A percentile compares a stretch with the other conserved stretches of the same genome.
Conservation (phyloP, 2,797 vertebrate genomes). For the Tarsius wallacei region DNA sequence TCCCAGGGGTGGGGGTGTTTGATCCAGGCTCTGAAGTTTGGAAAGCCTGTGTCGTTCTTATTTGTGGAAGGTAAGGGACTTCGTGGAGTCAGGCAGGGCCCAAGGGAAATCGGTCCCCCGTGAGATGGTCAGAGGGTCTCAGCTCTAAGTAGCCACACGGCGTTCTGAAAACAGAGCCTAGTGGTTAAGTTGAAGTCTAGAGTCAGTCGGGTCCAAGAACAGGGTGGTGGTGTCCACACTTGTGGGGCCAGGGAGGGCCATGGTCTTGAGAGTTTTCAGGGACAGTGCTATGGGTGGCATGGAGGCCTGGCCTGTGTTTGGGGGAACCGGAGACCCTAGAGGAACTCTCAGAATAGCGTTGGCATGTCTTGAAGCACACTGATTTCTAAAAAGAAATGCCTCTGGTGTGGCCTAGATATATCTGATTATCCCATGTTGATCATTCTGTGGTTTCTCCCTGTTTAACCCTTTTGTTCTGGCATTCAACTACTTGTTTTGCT, state of each 20-base stretch:
- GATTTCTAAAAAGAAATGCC: not conserved
- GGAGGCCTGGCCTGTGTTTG: not conserved
- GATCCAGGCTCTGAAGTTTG: not conserved
- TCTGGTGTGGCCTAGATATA: no score
- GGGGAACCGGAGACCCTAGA: not conserved
- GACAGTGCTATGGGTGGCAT: no score
- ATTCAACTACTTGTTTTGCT: not conserved
- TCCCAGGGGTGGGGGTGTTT: rapidly evolving
- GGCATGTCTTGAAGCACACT: not conserved
- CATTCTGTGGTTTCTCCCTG: not conserved
- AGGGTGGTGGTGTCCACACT: not conserved
- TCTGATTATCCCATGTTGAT: not conserved
- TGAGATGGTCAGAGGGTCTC: not conserved
- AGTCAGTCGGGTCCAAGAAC: no score
- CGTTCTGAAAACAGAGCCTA: not conserved
- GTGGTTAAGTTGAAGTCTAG: not conserved
- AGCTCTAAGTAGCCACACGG: rapidly evolving
- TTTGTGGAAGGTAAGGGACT: no score
- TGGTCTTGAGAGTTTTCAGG: not conserved
- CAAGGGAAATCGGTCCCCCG: not conserved
- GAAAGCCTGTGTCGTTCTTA: not conserved
- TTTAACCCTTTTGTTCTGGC: not conserved
- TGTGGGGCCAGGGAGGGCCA: not conserved
- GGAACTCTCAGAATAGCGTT: not conserved
- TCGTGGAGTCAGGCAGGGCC: not conserved